Evolutionary conservation across 2,888 invertebrate species (phyloP).

Genomic region (Drosophila anceps): DNA sequence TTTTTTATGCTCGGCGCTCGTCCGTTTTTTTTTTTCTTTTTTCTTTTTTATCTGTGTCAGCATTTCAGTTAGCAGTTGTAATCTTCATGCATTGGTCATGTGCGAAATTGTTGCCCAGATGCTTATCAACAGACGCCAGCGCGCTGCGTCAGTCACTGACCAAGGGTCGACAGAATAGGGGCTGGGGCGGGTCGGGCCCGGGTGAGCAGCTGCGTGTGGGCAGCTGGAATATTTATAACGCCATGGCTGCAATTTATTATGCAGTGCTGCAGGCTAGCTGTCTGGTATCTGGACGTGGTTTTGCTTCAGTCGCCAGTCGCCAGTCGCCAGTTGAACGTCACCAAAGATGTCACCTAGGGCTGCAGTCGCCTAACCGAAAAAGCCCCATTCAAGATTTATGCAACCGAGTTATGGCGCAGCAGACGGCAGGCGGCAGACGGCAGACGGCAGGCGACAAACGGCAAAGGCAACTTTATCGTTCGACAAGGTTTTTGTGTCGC

Average conservation of each 20-base stretch:
- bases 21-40: no score
- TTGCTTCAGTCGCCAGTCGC: conserved; percentile 19
- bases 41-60: conserved; percentile 73
- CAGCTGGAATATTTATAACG: conserved; percentile 80
- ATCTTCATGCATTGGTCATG: conserved; percentile 75
- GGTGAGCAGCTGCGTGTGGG: conserved; percentile 15
- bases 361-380: conserved; percentile 42
- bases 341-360: conserved; percentile 79
- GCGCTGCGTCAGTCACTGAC: conserved; percentile 32
- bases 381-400: conserved; percentile 76
- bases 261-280: conserved; percentile 68
- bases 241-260: conserved; percentile 83
- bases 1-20: background rate
- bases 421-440: conserved; percentile 59
- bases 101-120: conserved; percentile 83
- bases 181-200: conserved; percentile 3
- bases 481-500: conserved; percentile 21
- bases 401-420: conserved; percentile 71
- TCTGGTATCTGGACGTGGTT: conserved; percentile 37
- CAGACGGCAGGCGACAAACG: conserved; percentile 6
- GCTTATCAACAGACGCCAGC: conserved; percentile 70
- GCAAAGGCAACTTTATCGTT: conserved; percentile 69
- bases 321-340: conserved; percentile 57
- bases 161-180: background rate
- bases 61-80: conserved; percentile 72